phyloP scores from a whole-genome alignment of 1,140 invertebrate species.

The Eumeta japonica region DNA sequence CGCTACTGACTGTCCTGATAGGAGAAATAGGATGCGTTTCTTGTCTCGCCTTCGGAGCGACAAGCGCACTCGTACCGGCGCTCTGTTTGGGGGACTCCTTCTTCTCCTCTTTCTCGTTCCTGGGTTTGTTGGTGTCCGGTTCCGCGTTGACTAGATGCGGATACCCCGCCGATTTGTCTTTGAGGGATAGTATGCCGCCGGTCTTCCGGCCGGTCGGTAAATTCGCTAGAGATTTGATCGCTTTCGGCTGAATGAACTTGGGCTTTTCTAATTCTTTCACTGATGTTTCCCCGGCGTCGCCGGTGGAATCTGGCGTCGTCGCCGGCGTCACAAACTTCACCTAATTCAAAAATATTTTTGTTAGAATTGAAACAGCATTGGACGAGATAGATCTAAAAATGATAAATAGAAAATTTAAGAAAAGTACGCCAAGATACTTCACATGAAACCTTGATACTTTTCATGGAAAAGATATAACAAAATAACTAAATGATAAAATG shows the following conservation, averaged over 20 bases:
- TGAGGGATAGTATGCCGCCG: constrained; percentile 51
- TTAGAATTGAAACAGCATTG: no score
- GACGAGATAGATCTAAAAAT: not conserved
- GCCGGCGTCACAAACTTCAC: constrained; percentile 61
- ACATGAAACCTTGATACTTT: no score
- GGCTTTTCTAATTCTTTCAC: constrained; percentile 32
- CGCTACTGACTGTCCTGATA: not conserved
- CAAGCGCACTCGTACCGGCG: constrained; percentile 2
- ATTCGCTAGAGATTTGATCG: constrained; percentile 43
- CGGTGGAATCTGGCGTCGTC: constrained; percentile 49
- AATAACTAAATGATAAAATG: no score
- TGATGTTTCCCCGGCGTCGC: constrained; percentile 20
- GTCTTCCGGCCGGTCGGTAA: constrained; percentile 48
- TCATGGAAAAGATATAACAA: no score
- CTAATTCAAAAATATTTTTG: constrained; percentile 23
- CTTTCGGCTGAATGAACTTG: constrained; percentile 47
- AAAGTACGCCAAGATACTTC: no score
- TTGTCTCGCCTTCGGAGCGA: not conserved
- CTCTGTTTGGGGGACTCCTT: constrained; percentile 25
- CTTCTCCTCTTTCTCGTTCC: constrained; percentile 34
- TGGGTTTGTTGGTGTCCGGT: constrained; percentile 28
- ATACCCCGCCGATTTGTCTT: constrained; percentile 54
- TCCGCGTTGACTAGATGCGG: constrained; percentile 49
- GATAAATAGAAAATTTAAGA: not conserved
- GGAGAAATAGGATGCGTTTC: not conserved